Base-by-base conservation (phyloP, 2,113 vertebrate genomes). In the Odobenus rosmarus region DNA sequence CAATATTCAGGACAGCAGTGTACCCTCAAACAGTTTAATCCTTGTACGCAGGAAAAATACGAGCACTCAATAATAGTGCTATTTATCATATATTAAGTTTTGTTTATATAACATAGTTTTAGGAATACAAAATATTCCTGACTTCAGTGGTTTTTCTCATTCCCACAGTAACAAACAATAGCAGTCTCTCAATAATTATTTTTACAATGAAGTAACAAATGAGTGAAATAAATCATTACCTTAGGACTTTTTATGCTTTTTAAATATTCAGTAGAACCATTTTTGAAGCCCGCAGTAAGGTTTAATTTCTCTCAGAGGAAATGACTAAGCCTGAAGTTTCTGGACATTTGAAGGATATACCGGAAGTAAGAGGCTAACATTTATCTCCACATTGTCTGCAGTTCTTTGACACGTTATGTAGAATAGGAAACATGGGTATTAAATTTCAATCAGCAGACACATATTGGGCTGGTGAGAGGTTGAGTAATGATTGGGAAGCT, bases 381-480 rank as follows among this genome's bases (percentile, higher is more conserved):
- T 93, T 96, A 89, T 91, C 55, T 96, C n/a, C 13, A 88, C 46
- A 8, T 64, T 82, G 83, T 93, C 88, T 98, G 53, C 51, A 96
- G 92, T 95, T 93, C 88, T 93, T 96, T 98, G 96, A 98, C 81
- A 95, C 79, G 85, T 94, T 67, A 95, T 87, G 85, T 86, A 67
- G 91, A 96, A 62, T 74, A 90, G 94, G 89, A 90, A 96, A 97
- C 97, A 94, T 87, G 96, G 94, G 90, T 72, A 97, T 96, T 96
- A 95, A 93, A 96, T 97, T 97, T 98, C 93, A 92, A 90, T 98
- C 86, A 95, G 95, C 57, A 64, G 96, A 96, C 82, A 97, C 59
- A 31, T 33, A 76, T 4, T 62, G 83, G 59, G 62, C 59, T 95
- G 36, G 31, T 74, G 79, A 90, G 91, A 98, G 86, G 71, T 80